Percentiles rank a stretch among this genome's conserved stretches.
Evolutionary conservation across 2,888 invertebrate species (phyloP).

Genomic region (Hybos culiciformis): DNA sequence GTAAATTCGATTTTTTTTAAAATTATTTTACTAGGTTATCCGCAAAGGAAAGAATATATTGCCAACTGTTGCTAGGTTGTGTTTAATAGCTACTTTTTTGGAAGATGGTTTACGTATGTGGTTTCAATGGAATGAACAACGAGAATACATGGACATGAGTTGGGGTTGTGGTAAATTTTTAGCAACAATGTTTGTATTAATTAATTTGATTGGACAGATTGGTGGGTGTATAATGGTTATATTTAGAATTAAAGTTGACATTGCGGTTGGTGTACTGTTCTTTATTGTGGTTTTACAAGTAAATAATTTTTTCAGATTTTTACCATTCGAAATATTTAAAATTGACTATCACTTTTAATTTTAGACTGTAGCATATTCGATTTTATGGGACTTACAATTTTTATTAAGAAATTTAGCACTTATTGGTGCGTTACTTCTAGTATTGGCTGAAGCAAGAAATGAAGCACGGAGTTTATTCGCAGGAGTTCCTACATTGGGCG

Average conservation of each 20-base stretch:
- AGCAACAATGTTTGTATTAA: slow-evolving; percentile 85
- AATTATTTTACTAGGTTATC: slow-evolving; percentile 53
- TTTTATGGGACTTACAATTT: slow-evolving; percentile 97
- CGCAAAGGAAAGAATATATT: slow-evolving; percentile 83
- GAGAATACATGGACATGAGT: slow-evolving; percentile 94
- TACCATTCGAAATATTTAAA: neutral
- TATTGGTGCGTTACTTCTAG: slow-evolving; percentile 89
- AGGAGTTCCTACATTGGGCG: slow-evolving; percentile 81
- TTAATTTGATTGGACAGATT: slow-evolving; percentile 91
- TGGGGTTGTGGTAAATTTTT: slow-evolving; percentile 94
- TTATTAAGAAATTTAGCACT: slow-evolving; percentile 90
- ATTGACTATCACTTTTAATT: slow-evolving; percentile 23
- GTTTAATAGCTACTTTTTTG: slow-evolving; percentile 95
- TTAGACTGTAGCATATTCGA: slow-evolving; percentile 88
- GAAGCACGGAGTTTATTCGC: slow-evolving; percentile 93
- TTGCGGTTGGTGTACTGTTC: slow-evolving; percentile 84
- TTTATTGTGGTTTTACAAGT: slow-evolving; percentile 95
- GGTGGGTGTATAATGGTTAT: slow-evolving; percentile 96
- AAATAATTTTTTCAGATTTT: slow-evolving; percentile 17
- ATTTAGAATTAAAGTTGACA: slow-evolving; percentile 76
- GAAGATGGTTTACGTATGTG: slow-evolving; percentile 99
- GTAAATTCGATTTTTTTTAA: slow-evolving; percentile 4
- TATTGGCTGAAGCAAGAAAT: slow-evolving; percentile 89
- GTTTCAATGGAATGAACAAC: slow-evolving; percentile 95
- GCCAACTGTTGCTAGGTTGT: slow-evolving; percentile 90